Conservation (phyloP, 35 echinoderm and acorn worm species). For the Heliocidaris erythrogramma region DNA sequence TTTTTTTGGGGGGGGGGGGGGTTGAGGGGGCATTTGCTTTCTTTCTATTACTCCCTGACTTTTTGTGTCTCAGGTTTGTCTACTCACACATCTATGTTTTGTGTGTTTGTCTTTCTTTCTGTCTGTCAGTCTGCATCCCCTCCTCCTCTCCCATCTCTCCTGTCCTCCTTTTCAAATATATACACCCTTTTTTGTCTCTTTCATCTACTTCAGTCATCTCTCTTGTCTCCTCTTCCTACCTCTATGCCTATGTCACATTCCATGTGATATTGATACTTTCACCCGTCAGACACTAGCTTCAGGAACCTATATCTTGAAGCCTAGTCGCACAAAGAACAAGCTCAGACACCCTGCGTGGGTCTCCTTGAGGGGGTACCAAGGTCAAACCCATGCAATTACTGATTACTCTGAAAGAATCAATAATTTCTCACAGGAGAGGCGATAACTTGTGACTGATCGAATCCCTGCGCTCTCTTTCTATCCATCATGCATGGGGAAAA, state of each 20-base stretch:
- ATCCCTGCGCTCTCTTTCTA: not conserved
- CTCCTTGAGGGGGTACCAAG: not conserved
- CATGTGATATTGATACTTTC: not conserved
- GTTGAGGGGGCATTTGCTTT: too few relatives aligned
- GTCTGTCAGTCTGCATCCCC: not conserved
- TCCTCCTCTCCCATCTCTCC: not conserved
- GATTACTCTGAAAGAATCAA: not conserved
- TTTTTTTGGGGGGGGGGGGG: not conserved
- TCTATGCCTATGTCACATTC: not conserved
- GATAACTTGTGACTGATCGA: constrained; percentile 16
- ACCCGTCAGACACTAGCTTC: not conserved
- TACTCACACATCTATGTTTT: not conserved
- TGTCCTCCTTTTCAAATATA: not conserved
- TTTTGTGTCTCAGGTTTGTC: not conserved
- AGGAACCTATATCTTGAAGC: not conserved
- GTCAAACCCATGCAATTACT: constrained; percentile 9
- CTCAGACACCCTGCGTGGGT: not conserved
- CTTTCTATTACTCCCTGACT: not conserved
- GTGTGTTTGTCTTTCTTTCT: not conserved
- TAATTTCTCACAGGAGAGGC: not conserved
- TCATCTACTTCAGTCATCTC: not conserved
- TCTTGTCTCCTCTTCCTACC: not conserved
- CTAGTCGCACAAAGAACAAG: not conserved
- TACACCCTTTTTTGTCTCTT: not conserved
- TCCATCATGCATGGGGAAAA: not conserved